A percentile compares a stretch with the other conserved stretches of the same genome.
Conservation (phyloP, 2,113 vertebrate genomes). For the Pleuronectes platessa region DNA sequence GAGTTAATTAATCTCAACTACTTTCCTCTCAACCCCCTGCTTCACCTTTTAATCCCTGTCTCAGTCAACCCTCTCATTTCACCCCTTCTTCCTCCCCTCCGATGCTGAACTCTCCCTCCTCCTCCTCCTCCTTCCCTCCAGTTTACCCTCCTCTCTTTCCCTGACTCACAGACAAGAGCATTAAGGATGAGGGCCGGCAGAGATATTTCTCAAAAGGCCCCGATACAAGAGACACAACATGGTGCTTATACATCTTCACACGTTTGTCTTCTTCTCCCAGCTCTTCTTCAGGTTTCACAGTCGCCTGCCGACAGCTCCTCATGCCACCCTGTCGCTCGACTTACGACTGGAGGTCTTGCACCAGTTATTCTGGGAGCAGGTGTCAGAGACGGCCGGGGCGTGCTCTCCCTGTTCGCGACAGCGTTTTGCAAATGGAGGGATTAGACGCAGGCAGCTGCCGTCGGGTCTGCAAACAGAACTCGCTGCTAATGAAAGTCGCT, state of each 20-base stretch:
- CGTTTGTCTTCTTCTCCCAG: background rate
- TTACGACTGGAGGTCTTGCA: background rate
- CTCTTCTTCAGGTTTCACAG: background rate
- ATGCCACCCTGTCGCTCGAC: background rate
- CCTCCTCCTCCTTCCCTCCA: background rate
- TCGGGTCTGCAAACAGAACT: conserved; percentile 39
- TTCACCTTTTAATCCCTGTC: conserved; percentile 50
- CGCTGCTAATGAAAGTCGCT: conserved; percentile 37
- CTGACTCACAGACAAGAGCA: conserved; percentile 18
- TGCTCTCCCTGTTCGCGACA: background rate
- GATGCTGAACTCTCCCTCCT: background rate
- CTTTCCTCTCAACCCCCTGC: conserved; percentile 31
- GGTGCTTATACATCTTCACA: conserved; percentile 10
- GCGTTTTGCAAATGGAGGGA: background rate
- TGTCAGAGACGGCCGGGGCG: background rate
- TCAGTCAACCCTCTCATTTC: conserved; percentile 25
- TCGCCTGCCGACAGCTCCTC: background rate
- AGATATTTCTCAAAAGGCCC: conserved; percentile 25
- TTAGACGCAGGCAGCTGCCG: conserved; percentile 29
- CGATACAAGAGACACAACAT: conserved; percentile 14
- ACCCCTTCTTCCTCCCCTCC: background rate
- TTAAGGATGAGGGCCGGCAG: conserved; percentile 26
- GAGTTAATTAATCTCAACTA: conserved; percentile 68
- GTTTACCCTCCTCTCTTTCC: conserved; percentile 12
- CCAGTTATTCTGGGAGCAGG: background rate